Evolutionary conservation across 2,113 vertebrate genomes (phyloP), one percentile per base, ranked within the genome.

Genomic region (Galeopterus variegatus): DNA sequence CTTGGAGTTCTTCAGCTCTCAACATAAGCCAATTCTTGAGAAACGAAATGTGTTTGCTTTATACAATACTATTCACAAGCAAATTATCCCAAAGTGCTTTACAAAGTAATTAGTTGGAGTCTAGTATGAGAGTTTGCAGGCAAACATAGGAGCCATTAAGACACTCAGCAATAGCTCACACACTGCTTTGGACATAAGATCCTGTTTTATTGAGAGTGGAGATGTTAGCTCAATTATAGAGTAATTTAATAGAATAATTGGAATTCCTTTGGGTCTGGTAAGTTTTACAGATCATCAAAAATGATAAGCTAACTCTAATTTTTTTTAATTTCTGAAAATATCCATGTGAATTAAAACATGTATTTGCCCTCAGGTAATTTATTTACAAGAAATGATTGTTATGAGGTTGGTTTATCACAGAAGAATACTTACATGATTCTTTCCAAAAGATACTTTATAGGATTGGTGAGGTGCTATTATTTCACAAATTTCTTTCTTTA

Each of bases 231-330:
- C 93, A 98, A 97, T 98, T 97, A 97, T 24, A 97, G 95, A 97
- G 89, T 95, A 97, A 98, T 96, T 98, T 97, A 97, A 98, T 95
- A 31, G 5, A 92, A 95, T 97, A 98, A 98, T 97, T 96, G 92
- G n/a, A 90, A 98, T 97, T 91, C 94, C 86, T 95, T 79, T 96
- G 90, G 96, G 80, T 54, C 83, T 94, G 73, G 65, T 96, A 73
- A 90, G 79, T 98, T 98, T 97, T 97, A 98, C 26, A 80, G 90
- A 98, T 86, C 58, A 92, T 96, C 83, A 97, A 94, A 98, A 98
- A 97, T 85, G 36, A 95, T 95, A 97, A 62, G 0, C 31, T 58
- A 92, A 17, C 13, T 97, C 64, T 95, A 88, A 33, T 31, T 45
- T 26, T 76, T 93, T 89, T 60, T 11, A 95, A 75, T 64, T 94